phyloP scores from a whole-genome alignment of 2,797 vertebrate species.

The Nannoperca australis region DNA sequence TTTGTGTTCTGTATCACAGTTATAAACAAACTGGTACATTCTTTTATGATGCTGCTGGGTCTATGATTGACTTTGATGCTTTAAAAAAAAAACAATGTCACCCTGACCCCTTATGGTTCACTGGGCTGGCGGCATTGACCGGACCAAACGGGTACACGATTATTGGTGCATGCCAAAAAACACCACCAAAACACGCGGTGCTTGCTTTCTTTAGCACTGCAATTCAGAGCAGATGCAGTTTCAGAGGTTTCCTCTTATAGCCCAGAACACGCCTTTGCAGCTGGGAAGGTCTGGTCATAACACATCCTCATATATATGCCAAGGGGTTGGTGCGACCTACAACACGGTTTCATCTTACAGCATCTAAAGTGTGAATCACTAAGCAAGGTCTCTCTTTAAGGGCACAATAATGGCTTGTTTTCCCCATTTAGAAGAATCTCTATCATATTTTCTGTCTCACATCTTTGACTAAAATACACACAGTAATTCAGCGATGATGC shows the following conservation, averaged over 20 bases:
- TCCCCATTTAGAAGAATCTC: not conserved
- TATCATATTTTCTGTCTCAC: not conserved
- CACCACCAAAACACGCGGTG: conserved; percentile 75
- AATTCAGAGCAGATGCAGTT: conserved; percentile 85
- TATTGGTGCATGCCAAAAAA: conserved; percentile 75
- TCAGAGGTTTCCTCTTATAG: conserved; percentile 87
- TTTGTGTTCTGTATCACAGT: conserved; percentile 5
- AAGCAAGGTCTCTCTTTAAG: conserved; percentile 49
- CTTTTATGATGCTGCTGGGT: conserved; percentile 20
- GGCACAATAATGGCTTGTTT: conserved; percentile 40
- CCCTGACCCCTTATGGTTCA: conserved; percentile 24
- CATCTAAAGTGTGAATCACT: conserved; percentile 65
- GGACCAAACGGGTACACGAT: conserved; percentile 46
- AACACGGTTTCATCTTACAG: conserved; percentile 81
- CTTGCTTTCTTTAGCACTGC: conserved; percentile 86
- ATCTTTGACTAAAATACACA: not conserved
- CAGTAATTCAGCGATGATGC: not conserved
- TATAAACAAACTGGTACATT: conserved; percentile 7
- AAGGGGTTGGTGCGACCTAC: conserved; percentile 73
- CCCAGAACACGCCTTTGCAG: conserved; percentile 84
- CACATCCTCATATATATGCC: conserved; percentile 81
- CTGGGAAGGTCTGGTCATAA: conserved; percentile 81
- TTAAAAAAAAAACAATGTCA: conserved; percentile 33
- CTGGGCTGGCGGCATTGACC: conserved; percentile 33
- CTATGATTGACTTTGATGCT: conserved; percentile 29